Base-by-base conservation (phyloP, 2,888 invertebrate species). In the Smittia sp. region DNA sequence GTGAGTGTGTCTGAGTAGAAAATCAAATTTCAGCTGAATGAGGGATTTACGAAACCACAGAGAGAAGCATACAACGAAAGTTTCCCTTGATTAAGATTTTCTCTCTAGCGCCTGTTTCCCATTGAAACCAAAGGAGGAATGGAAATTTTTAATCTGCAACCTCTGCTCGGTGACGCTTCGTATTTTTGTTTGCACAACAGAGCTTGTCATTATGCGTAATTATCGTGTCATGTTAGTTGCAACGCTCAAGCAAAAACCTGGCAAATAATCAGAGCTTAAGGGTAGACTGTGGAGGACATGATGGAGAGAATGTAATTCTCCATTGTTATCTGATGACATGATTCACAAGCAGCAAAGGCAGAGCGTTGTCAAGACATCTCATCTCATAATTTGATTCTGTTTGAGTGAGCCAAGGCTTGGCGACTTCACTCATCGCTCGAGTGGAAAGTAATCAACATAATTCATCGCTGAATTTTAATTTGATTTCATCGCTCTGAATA, bases 381-480 rank as follows among this genome's bases (percentile, higher is more conserved):
- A 58, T 18, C 27, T 63, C 63, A 25, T 63, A 63, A 63, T 63
- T 63, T 63, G 63, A 63, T 63, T 63, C 27, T 27, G 63, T 27
- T 63, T 63, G n/a, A 63, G 63, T 27, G 63, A 22, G 3, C n/a
- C 58, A 22, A 20, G n/a, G 46, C 46, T n/a, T 46, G 46, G 46
- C 46, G 15, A n/a, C 46, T n/a, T 11, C 46, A 32, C 32, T 32
- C 32, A 6, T 32, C 32, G 32, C 32, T 9, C 32, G 20, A 63
- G 27, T 27, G n/a, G 27, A 63, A 63, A 18, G 22, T 22, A 58
- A 63, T 63, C 63, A 63, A 63, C 63, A 63, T 63, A 63, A 27
- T 63, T 63, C 63, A 63, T 63, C 58, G 58, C 20, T 58, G 58
- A 63, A 63, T 27, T 63, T 63, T 63, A 63, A 63, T 63, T 63